Evolutionary conservation across 2,797 vertebrate species (phyloP).

Genomic region (Miichthys miiuy): DNA sequence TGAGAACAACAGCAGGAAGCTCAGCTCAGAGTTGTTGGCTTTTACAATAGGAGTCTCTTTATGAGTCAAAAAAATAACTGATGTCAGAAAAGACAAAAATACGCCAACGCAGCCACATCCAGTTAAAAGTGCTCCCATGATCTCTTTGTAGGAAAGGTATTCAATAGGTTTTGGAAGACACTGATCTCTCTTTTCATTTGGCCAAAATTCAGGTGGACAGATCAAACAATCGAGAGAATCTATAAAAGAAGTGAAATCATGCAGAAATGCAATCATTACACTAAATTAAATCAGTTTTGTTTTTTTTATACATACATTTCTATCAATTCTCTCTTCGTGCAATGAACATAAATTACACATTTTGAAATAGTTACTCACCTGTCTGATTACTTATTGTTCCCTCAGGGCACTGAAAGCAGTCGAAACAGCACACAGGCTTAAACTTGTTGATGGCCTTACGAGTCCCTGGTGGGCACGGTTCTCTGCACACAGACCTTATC

Average conservation of each 20-base stretch:
- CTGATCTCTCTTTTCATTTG: conserved; percentile 69
- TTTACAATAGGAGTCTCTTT: conserved; percentile 77
- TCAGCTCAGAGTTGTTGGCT: conserved; percentile 79
- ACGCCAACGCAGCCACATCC: conserved; percentile 69
- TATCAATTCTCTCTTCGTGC: neutral
- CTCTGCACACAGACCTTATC: conserved; percentile 75
- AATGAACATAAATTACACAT: neutral
- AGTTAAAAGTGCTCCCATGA: conserved; percentile 76
- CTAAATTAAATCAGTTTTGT: no score
- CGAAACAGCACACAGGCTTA: conserved; percentile 78
- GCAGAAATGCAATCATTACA: neutral
- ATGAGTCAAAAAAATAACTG: conserved; percentile 64
- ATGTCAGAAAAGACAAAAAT: conserved; percentile 69
- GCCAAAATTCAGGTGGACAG: conserved; percentile 75
- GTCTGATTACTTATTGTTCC: conserved; percentile 78
- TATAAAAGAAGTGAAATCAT: conserved; percentile 30
- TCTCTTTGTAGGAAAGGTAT: conserved; percentile 77
- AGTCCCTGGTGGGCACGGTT: conserved; percentile 71
- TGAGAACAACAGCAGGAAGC: conserved; percentile 78
- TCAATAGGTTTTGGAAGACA: conserved; percentile 76
- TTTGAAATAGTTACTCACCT: conserved; percentile 54
- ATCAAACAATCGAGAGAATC: conserved; percentile 73
- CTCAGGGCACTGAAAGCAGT: conserved; percentile 77
- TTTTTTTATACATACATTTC: no score
- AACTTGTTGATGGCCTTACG: conserved; percentile 73